Evolutionary conservation across 2,113 vertebrate species (phyloP).

Genomic region (Pseudopodoces humilis): DNA sequence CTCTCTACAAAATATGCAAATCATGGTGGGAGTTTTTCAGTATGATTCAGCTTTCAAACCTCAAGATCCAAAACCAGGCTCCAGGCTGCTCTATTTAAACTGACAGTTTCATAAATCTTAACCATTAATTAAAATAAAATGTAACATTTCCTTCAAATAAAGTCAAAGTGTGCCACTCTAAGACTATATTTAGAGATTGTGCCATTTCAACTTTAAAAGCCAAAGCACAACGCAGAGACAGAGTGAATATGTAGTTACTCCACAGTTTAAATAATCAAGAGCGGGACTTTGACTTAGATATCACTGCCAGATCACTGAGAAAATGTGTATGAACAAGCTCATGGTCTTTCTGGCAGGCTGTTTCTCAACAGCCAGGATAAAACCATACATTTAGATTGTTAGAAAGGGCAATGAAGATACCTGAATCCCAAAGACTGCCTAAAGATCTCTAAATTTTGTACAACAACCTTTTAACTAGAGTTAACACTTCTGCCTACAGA

Average conservation of each 20-base stretch:
- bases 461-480: not conserved
- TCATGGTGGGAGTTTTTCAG: not conserved
- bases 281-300: not conserved
- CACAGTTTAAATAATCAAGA: not conserved
- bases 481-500: not conserved
- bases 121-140: not conserved
- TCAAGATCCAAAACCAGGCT: not conserved
- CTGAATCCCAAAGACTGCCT: not conserved
- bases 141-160: not conserved
- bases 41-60: not conserved
- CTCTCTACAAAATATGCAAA: not conserved
- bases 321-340: not conserved
- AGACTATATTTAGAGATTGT: not conserved
- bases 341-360: not conserved
- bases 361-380: not conserved
- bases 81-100: not conserved
- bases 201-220: not conserved
- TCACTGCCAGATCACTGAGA: not conserved
- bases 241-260: not conserved
- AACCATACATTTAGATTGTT: not conserved
- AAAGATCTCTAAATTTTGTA: not conserved
- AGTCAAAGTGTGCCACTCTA: not conserved
- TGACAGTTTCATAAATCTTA: not conserved
- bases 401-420: not conserved
- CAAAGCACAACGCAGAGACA: not conserved